Percentiles rank a stretch among this genome's conserved stretches.
phyloP scores from a whole-genome alignment of 2,113 vertebrate genomes.

The Etheostoma spectabile region DNA sequence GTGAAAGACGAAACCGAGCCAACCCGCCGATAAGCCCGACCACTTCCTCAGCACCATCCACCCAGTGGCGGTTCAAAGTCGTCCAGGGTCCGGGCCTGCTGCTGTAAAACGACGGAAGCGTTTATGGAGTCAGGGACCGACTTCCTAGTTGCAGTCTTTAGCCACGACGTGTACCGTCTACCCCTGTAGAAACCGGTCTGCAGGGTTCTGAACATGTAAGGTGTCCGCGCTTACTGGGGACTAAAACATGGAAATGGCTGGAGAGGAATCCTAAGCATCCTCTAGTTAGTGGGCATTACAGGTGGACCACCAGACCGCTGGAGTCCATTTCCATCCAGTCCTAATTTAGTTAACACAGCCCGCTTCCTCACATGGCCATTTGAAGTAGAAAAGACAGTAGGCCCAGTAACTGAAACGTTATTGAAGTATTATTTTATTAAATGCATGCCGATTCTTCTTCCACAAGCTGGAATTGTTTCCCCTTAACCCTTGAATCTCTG shows the following conservation, averaged over 20 bases:
- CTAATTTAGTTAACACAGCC: neutral
- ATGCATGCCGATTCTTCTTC: neutral
- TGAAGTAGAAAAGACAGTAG: neutral
- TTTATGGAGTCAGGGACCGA: constrained; percentile 2
- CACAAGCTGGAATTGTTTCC: neutral
- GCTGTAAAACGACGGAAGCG: neutral
- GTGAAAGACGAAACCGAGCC: constrained; percentile 32
- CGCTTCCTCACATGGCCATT: neutral
- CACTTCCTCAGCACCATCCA: constrained; percentile 8
- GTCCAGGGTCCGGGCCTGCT: constrained; percentile 12
- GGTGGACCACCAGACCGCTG: rapidly evolving
- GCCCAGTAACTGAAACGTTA: neutral
- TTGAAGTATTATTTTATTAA: neutral
- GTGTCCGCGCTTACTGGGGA: neutral
- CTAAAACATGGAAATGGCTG: rapidly evolving
- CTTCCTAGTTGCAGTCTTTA: neutral
- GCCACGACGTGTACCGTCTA: neutral
- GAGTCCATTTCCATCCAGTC: neutral
- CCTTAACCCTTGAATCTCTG: neutral
- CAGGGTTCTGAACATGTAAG: neutral
- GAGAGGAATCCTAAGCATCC: rapidly evolving
- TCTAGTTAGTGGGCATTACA: neutral
- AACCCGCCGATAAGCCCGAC: neutral
- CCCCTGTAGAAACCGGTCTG: rapidly evolving
- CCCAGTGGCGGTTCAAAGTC: neutral